Conservation (phyloP, 2,797 vertebrate species). For the Echiichthys vipera region DNA sequence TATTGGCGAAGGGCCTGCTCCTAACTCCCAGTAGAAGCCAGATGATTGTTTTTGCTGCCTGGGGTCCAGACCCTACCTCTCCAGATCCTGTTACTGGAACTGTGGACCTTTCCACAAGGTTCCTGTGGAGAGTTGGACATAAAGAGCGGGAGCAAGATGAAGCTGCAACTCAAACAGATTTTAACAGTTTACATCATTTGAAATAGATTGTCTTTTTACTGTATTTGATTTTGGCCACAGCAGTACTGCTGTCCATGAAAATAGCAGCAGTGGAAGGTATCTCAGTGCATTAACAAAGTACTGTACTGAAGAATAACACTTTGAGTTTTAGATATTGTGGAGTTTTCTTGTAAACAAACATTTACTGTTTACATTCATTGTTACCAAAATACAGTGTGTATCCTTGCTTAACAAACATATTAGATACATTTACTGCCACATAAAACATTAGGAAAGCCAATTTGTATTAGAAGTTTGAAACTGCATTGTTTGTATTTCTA, state of each 20-base stretch:
- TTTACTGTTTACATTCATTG: neutral
- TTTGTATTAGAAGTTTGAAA: neutral
- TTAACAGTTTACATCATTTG: slow-evolving; percentile 31
- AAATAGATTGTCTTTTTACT: slow-evolving; percentile 32
- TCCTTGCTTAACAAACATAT: neutral
- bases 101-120: slow-evolving; percentile 60
- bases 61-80: slow-evolving; percentile 73
- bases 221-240: slow-evolving; percentile 14
- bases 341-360: neutral
- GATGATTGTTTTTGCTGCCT: slow-evolving; percentile 85
- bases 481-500: neutral
- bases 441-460: neutral
- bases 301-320: neutral
- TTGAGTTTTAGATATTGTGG: too few relatives aligned
- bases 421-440: neutral
- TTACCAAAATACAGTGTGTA: neutral
- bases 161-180: slow-evolving; percentile 36
- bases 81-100: slow-evolving; percentile 78
- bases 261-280: slow-evolving; percentile 10
- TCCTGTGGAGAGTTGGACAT: slow-evolving; percentile 45
- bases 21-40: slow-evolving; percentile 77
- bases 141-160: slow-evolving; percentile 24
- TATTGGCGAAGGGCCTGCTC: slow-evolving; percentile 75
- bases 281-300: too few relatives aligned
- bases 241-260: slow-evolving; percentile 2